A percentile compares a stretch with the other conserved stretches of the same genome.
Conservation (phyloP, 1,140 invertebrate genomes). For the Trialeurodes vaporariorum region DNA sequence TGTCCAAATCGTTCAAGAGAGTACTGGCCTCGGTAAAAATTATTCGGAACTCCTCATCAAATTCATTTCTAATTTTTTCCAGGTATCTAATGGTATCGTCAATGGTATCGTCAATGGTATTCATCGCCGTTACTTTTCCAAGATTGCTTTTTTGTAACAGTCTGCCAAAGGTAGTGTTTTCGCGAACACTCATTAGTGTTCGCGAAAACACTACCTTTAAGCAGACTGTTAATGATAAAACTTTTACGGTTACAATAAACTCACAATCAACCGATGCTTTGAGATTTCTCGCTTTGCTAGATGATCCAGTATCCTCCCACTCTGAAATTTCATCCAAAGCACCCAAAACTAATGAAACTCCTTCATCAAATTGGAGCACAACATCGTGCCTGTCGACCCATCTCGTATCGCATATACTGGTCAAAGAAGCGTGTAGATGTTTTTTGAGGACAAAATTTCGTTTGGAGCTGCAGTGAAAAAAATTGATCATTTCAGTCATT, state of each 20-base stretch:
- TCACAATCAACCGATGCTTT: not conserved
- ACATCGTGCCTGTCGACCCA: not conserved
- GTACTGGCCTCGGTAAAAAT: not conserved
- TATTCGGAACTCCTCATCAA: not conserved
- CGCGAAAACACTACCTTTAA: no score
- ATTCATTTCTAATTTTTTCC: not conserved
- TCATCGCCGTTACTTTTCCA: not conserved
- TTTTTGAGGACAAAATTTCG: slow-evolving; percentile 8
- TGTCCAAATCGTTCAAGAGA: not conserved
- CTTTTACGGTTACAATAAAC: not conserved
- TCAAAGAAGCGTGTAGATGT: no score
- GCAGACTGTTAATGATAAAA: not conserved
- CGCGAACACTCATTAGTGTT: slow-evolving; percentile 6
- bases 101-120: slow-evolving; percentile 4
- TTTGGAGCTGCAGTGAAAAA: slow-evolving; percentile 3
- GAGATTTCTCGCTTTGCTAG: not conserved
- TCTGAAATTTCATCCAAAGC: not conserved
- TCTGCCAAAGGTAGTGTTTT: slow-evolving; percentile 4
- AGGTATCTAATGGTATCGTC: no score
- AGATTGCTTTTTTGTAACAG: slow-evolving; percentile 4
- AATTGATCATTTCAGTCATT: slow-evolving; percentile 3
- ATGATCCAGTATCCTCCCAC: not conserved
- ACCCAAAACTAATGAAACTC: not conserved
- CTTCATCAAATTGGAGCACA: not conserved
- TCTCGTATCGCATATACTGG: slow-evolving; percentile 9